Base-by-base conservation (phyloP, 2,888 invertebrate genomes). In the Diaprepes abbreviatus region DNA sequence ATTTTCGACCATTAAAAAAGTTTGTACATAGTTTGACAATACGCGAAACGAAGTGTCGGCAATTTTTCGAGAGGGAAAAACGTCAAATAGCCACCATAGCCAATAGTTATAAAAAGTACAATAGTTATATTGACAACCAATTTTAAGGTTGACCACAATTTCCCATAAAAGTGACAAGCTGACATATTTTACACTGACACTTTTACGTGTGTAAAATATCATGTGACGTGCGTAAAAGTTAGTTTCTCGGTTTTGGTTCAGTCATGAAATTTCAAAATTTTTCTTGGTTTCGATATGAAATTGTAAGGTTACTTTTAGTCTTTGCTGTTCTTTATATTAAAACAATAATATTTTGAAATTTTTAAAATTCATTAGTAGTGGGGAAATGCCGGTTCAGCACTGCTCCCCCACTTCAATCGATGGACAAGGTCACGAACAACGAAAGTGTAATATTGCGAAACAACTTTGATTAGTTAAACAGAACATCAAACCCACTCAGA, bases 161-260 rank as follows among this genome's bases (percentile, higher is more conserved):
- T 82, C 83, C 83, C 83, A 79, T 80, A 83, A 83, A 82, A 81
- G 82, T 83, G 83, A 83, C 83, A 74, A 36, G 19, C 28, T 63
- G 68, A 77, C 76, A 75, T 77, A 74, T 78, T 77, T 76, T 76
- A 75, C 76, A 77, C 75, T 66, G 54, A 66, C 70, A 72, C 35
- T 71, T 43, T 63, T 40, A 59, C 59, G 76, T 77, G 76, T 77
- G 77, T 78, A 77, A 77, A 77, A 78, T 78, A 71, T 43, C 38
- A 24, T 33, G 70, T 38, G 55, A 65, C 62, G 64, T 63, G 77
- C 78, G 77, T 78, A 77, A 77, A 75, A 76, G 76, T 76, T 71
- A 55, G 68, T 69, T 73, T 70, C 58, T 70, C 54, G 48, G 24
- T 60, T 70, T 72, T 54, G 66, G 71, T 72, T 69, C 68, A 68